Evolutionary conservation across 1,140 invertebrate species (phyloP), one percentile per base, ranked within the genome.

Genomic region (Trichoplusia ni): DNA sequence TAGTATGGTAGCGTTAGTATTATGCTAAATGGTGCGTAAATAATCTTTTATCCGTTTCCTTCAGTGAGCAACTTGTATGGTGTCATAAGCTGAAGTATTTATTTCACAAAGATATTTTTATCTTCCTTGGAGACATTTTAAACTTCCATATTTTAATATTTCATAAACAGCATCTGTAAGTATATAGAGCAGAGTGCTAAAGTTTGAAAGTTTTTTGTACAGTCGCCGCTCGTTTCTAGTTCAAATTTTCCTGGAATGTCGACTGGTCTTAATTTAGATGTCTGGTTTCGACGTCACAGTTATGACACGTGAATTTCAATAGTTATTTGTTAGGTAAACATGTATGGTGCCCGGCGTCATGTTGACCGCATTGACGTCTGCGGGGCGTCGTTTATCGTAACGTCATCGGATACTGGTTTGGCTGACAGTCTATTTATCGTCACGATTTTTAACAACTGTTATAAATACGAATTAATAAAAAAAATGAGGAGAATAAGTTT

Each of bases 311-410:
- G 51, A 44, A 38, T 35, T 53, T 60, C 31, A 47, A 60, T 27
- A 29, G 38, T 42, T 58, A 58, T 58, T 58, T 25, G 25, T 58
- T 7, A 5, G 25, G 49, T 23, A 47, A 60, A 44, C n/a, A 42
- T 77, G 69, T 74, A 71, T 54, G 67, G 44, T 40, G 58, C 63
- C 42, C 58, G 69, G 70, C 79, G 80, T 82, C 79, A 82, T 42
- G 27, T 46, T 49, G 38, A 53, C 58, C 67, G 49, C 69, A 75
- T 82, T 80, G 79, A 84, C 80, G 82, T 81, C 70, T 69, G 54
- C 2, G 16, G 56, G 67, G 66, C 72, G 73, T 79, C 71, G 71
- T 37, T 69, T 14, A 67, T 11, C 35, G 18, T 62, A 63, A 69
- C 77, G 54, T 58, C 54, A 58, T 27, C 25, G 42, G 54, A 58